Conservation (phyloP, 2,888 invertebrate genomes). For the Aelia acuminata region DNA sequence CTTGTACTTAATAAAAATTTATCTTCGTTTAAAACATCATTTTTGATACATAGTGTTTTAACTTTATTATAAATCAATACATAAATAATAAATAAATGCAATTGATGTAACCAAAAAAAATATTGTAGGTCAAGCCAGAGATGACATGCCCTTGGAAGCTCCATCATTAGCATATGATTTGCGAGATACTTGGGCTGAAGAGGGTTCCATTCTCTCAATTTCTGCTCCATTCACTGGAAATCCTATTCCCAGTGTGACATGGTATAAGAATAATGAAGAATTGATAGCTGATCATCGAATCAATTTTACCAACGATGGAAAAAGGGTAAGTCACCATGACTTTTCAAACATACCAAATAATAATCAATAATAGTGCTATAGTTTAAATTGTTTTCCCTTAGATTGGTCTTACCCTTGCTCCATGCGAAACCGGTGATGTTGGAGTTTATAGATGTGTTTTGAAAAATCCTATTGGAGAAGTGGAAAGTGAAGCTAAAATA, state of each 20-base stretch:
- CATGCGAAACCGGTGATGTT: slow-evolving; percentile 79
- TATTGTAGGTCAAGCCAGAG: slow-evolving; percentile 72
- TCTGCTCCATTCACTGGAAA: slow-evolving; percentile 84
- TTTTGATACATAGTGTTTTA: too few species aligned
- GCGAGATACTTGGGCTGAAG: slow-evolving; percentile 83
- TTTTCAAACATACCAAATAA: background rate
- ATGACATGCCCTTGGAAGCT: slow-evolving; percentile 79
- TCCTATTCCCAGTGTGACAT: slow-evolving; percentile 84
- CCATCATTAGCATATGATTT: slow-evolving; percentile 83
- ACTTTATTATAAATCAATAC: too few species aligned
- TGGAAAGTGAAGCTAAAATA: slow-evolving; percentile 78
- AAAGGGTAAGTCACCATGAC: background rate
- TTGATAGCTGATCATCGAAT: slow-evolving; percentile 78
- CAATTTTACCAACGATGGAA: slow-evolving; percentile 85
- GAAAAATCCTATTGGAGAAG: slow-evolving; percentile 83
- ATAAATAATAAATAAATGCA: too few species aligned
- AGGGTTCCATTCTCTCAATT: slow-evolving; percentile 82
- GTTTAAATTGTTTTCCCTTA: slow-evolving; percentile 66
- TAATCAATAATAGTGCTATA: background rate
- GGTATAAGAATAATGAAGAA: slow-evolving; percentile 83
- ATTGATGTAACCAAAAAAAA: background rate
- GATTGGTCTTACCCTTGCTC: slow-evolving; percentile 82
- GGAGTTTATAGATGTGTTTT: slow-evolving; percentile 85
- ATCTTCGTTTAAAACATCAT: too few species aligned
- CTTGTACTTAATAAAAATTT: too few species aligned